A percentile compares a stretch with the other conserved stretches of the same genome.
Evolutionary conservation across 1,140 invertebrate species (phyloP).

Genomic region (Saxidomus purpurata): DNA sequence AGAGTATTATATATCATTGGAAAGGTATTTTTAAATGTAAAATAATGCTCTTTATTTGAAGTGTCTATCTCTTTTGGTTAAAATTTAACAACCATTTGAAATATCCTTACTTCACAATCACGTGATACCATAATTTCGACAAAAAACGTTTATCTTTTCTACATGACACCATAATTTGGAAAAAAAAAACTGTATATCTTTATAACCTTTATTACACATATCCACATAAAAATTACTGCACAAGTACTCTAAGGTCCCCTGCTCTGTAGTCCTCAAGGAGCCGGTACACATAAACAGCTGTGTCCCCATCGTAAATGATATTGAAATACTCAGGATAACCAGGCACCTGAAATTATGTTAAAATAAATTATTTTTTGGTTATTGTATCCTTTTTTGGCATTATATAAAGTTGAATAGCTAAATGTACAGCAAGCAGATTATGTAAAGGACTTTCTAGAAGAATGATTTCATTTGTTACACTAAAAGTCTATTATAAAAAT

Average conservation of each 20-base stretch:
- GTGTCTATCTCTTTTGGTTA: background rate
- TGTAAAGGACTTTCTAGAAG: background rate
- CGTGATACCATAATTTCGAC: constrained; percentile 4
- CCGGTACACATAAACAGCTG: constrained; percentile 26
- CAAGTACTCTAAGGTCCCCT: constrained; percentile 45
- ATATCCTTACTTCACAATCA: background rate
- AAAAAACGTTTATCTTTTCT: background rate
- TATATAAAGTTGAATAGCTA: background rate
- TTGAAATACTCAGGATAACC: constrained; percentile 53
- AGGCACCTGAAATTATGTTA: constrained; percentile 36
- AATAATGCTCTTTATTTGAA: constrained; percentile 6
- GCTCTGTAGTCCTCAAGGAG: constrained; percentile 32
- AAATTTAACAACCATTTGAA: background rate
- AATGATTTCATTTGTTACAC: no score
- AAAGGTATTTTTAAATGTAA: constrained; percentile 33
- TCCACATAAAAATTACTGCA: background rate
- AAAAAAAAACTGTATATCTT: background rate
- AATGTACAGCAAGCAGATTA: background rate
- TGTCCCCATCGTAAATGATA: constrained; percentile 40
- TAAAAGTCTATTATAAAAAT: no score
- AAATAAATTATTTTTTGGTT: background rate
- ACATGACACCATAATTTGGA: background rate
- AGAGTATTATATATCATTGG: constrained; percentile 28
- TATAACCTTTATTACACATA: background rate
- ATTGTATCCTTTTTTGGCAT: background rate